Evolutionary conservation across 2,797 vertebrate genomes (phyloP).

Genomic region (Rhinophrynus dorsalis): DNA sequence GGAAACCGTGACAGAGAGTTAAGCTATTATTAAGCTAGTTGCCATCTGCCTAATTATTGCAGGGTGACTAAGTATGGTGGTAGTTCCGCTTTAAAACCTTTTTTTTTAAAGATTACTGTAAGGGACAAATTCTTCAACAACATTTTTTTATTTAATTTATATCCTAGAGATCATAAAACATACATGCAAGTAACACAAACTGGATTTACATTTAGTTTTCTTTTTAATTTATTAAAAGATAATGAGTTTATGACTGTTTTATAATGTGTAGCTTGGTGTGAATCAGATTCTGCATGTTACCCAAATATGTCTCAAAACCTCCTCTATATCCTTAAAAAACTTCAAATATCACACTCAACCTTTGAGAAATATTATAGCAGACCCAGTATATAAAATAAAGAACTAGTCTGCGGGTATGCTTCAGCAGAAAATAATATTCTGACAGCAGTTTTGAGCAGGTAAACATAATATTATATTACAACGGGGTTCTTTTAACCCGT

Average conservation of each 20-base stretch:
- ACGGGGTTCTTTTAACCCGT: too few species aligned
- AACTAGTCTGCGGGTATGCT: neutral
- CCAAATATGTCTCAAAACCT: neutral
- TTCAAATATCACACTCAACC: neutral
- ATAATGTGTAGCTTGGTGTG: conserved; percentile 1
- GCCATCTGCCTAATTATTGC: too few species aligned
- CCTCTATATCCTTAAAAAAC: neutral
- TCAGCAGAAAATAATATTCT: neutral
- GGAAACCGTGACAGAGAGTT: too few species aligned
- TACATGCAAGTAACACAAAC: conserved; percentile 1
- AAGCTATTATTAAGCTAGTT: too few species aligned
- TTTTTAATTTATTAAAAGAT: conserved; percentile 9
- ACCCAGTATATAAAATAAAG: neutral
- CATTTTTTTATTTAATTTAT: neutral
- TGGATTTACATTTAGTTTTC: conserved; percentile 1
- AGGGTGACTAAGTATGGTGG: too few species aligned
- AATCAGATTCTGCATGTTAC: conserved; percentile 1
- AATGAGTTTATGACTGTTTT: conserved; percentile 3
- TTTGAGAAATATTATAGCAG: neutral
- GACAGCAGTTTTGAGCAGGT: too few species aligned
- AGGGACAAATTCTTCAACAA: conserved; percentile 1
- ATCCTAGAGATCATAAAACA: conserved; percentile 6
- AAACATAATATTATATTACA: too few species aligned
- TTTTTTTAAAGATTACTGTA: neutral
- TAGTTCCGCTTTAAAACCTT: too few species aligned